phyloP scores from a whole-genome alignment of 2,113 vertebrate species.

The Pangasianodon hypophthalmus region DNA sequence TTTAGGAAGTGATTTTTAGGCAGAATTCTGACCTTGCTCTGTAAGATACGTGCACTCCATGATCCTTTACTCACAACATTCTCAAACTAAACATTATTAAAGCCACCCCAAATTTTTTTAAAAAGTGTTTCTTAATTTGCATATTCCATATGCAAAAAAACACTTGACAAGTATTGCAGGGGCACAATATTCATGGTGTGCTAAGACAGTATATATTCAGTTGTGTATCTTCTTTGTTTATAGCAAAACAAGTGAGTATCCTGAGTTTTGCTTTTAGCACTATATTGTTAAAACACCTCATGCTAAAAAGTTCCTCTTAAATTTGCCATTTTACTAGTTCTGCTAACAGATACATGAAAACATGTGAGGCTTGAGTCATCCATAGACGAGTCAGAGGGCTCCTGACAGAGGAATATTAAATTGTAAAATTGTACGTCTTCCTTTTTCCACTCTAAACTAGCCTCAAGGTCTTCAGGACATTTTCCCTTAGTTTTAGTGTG shows the following conservation, averaged over 20 bases:
- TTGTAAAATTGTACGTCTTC: neutral
- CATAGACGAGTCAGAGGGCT: constrained; percentile 1
- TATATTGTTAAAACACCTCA: neutral
- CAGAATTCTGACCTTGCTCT: constrained; percentile 6
- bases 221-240: constrained; percentile 12
- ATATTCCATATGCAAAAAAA: neutral
- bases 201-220: constrained; percentile 10
- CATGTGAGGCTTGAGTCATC: constrained; percentile 23
- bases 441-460: neutral
- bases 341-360: constrained; percentile 19
- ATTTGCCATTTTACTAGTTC: neutral
- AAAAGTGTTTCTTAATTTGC: neutral
- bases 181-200: neutral
- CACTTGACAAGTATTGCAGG: neutral
- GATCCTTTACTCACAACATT: constrained; percentile 2
- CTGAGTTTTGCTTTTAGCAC: constrained; percentile 25
- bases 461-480: neutral
- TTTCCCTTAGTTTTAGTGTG: neutral
- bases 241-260: neutral
- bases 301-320: neutral
- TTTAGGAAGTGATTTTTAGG: constrained; percentile 30
- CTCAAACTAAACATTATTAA: neutral
- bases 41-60: neutral
- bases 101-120: neutral
- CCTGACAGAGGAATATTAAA: constrained; percentile 19